Conservation (phyloP, 2,113 vertebrate genomes). For the Oryzias celebensis region DNA sequence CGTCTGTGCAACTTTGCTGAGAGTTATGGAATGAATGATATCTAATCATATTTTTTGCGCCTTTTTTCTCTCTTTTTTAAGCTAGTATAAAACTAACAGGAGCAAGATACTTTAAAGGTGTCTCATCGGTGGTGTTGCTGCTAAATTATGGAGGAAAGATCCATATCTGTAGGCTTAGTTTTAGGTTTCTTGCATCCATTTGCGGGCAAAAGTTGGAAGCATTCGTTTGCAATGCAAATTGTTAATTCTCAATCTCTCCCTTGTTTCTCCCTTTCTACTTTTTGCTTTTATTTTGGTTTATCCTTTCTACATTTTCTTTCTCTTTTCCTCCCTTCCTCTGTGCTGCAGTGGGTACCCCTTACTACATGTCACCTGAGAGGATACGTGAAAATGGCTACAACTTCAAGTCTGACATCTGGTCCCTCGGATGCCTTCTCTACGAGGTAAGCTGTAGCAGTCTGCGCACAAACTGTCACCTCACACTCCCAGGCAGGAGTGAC, state of each 20-base stretch:
- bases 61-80: conserved; percentile 3
- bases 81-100: conserved; percentile 20
- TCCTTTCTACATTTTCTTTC: conserved; percentile 3
- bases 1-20: conserved; percentile 21
- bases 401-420: conserved; percentile 99
- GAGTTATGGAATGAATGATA: conserved; percentile 19
- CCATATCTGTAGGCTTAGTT: conserved; percentile 12
- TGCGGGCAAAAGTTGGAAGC: conserved; percentile 14
- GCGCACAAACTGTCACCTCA: conserved; percentile 54
- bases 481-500: conserved; percentile 47
- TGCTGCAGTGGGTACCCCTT: conserved; percentile 95
- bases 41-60: conserved; percentile 15
- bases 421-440: conserved; percentile 95
- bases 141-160: conserved; percentile 11
- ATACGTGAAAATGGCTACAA: conserved; percentile 99
- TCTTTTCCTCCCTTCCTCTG: conserved; percentile 10
- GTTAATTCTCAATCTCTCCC: conserved; percentile 39
- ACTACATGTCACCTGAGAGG: conserved; percentile 99
- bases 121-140: conserved; percentile 3
- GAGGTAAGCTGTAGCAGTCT: conserved; percentile 82
- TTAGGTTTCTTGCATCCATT: conserved; percentile 21
- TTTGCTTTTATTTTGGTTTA: conserved; percentile 16
- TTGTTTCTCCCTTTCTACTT: conserved; percentile 6
- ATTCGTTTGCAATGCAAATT: conserved; percentile 34
- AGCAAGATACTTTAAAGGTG: conserved; percentile 5